phyloP scores from a whole-genome alignment of 2,888 invertebrate species.

The Sepiola atlantica region DNA sequence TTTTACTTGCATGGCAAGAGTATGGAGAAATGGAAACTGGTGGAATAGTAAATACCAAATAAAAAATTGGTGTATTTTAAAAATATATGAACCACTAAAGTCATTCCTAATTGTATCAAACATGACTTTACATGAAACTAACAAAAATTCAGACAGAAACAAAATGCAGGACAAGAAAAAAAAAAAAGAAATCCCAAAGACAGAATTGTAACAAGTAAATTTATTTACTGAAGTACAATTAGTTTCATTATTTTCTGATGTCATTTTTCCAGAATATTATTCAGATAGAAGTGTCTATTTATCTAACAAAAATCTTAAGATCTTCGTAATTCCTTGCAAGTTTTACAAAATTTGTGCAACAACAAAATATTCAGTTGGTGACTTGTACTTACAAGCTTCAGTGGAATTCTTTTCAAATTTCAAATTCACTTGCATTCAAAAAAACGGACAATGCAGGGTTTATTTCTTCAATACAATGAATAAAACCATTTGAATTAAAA shows the following conservation, averaged over 20 bases:
- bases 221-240: slow-evolving; percentile 8
- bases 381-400: background rate
- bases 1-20: too few species aligned
- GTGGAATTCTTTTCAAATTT: background rate
- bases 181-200: background rate
- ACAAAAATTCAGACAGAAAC: too few species aligned
- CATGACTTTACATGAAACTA: too few species aligned
- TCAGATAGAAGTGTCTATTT: background rate
- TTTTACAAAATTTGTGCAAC: background rate
- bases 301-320: background rate
- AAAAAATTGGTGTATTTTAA: too few species aligned
- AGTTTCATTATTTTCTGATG: background rate
- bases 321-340: background rate
- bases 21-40: too few species aligned
- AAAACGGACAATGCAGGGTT: background rate
- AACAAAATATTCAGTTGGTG: slow-evolving; percentile 12
- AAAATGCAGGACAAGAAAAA: too few species aligned
- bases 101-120: too few species aligned
- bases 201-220: slow-evolving; percentile 32
- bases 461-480: background rate
- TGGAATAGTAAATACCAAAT: too few species aligned
- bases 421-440: background rate
- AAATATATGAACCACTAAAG: too few species aligned
- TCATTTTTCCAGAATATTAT: background rate
- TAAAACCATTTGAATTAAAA: background rate